A percentile compares a stretch with the other conserved stretches of the same genome.
Evolutionary conservation across 2,797 vertebrate species (phyloP).

Genomic region (Sebastes goodei): DNA sequence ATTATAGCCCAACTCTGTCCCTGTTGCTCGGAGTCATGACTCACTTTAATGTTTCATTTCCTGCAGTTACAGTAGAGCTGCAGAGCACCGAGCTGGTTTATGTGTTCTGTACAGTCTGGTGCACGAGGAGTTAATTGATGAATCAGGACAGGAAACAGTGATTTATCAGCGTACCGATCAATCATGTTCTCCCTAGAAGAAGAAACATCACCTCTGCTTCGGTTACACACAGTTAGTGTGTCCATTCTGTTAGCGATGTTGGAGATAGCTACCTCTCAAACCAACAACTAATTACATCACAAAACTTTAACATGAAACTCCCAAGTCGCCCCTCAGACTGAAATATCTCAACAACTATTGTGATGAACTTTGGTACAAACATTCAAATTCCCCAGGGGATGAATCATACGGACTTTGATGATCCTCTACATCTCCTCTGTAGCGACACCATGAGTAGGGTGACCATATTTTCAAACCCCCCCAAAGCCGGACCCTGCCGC

Average conservation of each 20-base stretch:
- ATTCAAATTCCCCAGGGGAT: neutral
- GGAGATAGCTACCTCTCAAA: neutral
- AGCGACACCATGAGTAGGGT: too few relatives aligned
- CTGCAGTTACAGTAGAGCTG: neutral
- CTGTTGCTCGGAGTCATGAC: neutral
- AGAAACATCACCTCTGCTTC: neutral
- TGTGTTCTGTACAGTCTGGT: neutral
- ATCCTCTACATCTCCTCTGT: too few relatives aligned
- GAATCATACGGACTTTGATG: neutral
- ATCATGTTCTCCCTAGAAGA: neutral
- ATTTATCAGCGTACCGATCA: neutral
- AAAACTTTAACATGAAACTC: neutral
- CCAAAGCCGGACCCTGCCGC: rapidly evolving
- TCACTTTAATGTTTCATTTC: slow-evolving; percentile 25
- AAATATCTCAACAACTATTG: neutral
- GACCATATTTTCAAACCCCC: too few relatives aligned
- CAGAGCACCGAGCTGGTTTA: neutral
- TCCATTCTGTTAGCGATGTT: neutral
- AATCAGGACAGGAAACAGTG: neutral
- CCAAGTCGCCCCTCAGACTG: neutral
- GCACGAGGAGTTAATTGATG: neutral
- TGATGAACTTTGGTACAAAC: neutral
- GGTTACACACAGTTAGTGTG: neutral
- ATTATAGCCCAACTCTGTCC: neutral
- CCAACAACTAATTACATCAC: neutral